Conservation (phyloP, 2,888 invertebrate species). For the Glyphotaelius pellucidus region DNA sequence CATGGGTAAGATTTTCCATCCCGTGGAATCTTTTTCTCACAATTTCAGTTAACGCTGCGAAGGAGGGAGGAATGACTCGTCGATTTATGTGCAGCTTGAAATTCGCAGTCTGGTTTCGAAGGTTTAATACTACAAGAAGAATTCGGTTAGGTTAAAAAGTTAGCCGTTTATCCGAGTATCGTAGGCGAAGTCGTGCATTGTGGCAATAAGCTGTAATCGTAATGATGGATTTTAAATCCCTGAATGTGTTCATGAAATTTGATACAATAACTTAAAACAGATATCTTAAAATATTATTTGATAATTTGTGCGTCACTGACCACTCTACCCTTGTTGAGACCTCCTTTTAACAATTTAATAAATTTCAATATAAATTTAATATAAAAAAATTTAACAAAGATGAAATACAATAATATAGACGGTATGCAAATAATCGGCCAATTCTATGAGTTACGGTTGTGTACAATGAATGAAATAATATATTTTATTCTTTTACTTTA, state of each 20-base stretch:
- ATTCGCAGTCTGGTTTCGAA: not conserved
- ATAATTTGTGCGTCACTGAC: too few relatives aligned
- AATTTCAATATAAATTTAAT: too few relatives aligned
- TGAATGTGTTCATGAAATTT: not conserved
- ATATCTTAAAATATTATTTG: too few relatives aligned
- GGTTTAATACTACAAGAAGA: not conserved
- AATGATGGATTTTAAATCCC: not conserved
- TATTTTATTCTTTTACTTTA: too few relatives aligned
- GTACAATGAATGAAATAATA: too few relatives aligned
- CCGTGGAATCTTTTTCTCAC: constrained; percentile 14
- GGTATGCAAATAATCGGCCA: too few relatives aligned
- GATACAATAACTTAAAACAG: too few relatives aligned
- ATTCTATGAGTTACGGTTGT: too few relatives aligned
- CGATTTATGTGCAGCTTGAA: constrained; percentile 16
- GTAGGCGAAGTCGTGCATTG: not conserved
- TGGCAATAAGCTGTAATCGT: not conserved
- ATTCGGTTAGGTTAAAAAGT: not conserved
- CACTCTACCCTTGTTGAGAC: too few relatives aligned
- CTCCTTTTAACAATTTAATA: too few relatives aligned
- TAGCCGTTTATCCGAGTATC: not conserved
- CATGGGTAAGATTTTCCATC: not conserved
- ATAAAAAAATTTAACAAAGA: too few relatives aligned
- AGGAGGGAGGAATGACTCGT: constrained; percentile 4
- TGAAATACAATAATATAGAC: too few relatives aligned
- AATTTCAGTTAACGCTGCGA: constrained; percentile 28